phyloP scores from a whole-genome alignment of 1,140 invertebrate genomes.

The Euwallacea fornicatus region DNA sequence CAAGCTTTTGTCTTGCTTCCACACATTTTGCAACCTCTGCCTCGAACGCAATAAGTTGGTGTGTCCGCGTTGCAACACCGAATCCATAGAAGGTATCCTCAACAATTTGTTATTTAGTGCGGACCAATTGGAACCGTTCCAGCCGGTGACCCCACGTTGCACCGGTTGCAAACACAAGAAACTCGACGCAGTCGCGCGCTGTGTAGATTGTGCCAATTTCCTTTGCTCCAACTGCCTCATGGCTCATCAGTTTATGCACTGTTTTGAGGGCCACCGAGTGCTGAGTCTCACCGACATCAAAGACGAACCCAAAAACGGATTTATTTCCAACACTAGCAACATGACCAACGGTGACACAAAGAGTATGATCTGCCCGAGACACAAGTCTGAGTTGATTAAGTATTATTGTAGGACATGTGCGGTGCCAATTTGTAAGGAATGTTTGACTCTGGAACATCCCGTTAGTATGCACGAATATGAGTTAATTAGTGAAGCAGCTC shows the following conservation, averaged over 20 bases:
- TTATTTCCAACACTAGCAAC: slow-evolving; percentile 46
- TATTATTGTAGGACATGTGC: slow-evolving; percentile 91
- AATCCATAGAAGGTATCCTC: slow-evolving; percentile 67
- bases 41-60: slow-evolving; percentile 80
- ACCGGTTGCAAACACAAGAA: slow-evolving; percentile 87
- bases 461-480: slow-evolving; percentile 84
- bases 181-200: slow-evolving; percentile 84
- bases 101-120: slow-evolving; percentile 67
- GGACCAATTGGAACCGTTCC: slow-evolving; percentile 48
- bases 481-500: slow-evolving; percentile 74
- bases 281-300: slow-evolving; percentile 72
- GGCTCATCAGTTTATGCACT: slow-evolving; percentile 98
- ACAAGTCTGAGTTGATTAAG: slow-evolving; percentile 85
- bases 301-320: slow-evolving; percentile 53
- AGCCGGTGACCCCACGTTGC: slow-evolving; percentile 64
- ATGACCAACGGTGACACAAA: slow-evolving; percentile 58
- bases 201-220: slow-evolving; percentile 93
- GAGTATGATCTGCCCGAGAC: slow-evolving; percentile 75
- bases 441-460: slow-evolving; percentile 85
- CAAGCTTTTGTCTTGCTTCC: slow-evolving; percentile 79
- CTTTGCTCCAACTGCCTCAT: slow-evolving; percentile 96
- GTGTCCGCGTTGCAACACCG: slow-evolving; percentile 79
- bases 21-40: slow-evolving; percentile 80
- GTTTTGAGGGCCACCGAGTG: slow-evolving; percentile 94
- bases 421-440: slow-evolving; percentile 91